Percentiles rank a stretch among this genome's conserved stretches.
Conservation (phyloP, 2,797 vertebrate genomes). For the Cottoperca gobio region DNA sequence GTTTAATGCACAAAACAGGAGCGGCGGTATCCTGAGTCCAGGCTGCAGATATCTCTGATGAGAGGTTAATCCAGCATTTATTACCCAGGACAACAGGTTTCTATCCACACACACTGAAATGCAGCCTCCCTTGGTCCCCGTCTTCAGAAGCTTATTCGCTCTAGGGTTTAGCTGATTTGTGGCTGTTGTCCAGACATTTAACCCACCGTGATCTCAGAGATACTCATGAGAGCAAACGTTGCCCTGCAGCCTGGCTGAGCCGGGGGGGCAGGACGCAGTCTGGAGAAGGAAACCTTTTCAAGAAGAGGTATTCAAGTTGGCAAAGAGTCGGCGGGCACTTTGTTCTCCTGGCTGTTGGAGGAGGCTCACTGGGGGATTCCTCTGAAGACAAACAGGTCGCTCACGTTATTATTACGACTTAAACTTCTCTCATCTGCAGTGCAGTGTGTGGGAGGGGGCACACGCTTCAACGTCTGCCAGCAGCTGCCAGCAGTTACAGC, state of each 20-base stretch:
- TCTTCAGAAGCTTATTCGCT: constrained; percentile 33
- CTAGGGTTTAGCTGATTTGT: constrained; percentile 50
- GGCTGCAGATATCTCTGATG: constrained; percentile 64
- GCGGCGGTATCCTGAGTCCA: constrained; percentile 37
- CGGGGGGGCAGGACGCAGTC: constrained; percentile 43
- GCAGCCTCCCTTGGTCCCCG: constrained; percentile 4
- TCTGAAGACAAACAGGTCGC: constrained; percentile 38
- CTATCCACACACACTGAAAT: constrained; percentile 36
- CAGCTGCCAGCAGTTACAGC: constrained; percentile 52
- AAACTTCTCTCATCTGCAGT: constrained; percentile 35
- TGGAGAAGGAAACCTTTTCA: constrained; percentile 47
- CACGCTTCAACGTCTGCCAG: constrained; percentile 52
- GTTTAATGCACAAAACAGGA: constrained; percentile 79
- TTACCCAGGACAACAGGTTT: constrained; percentile 35
- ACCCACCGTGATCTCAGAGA: constrained; percentile 61
- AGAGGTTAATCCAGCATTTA: constrained; percentile 74
- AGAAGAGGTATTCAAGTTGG: constrained; percentile 59
- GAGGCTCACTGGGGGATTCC: constrained; percentile 50
- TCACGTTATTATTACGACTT: constrained; percentile 46
- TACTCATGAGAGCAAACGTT: constrained; percentile 51
- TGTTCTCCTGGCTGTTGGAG: constrained; percentile 52
- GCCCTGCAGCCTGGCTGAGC: constrained; percentile 48
- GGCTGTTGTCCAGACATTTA: constrained; percentile 60
- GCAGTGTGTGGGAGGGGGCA: constrained; percentile 49
- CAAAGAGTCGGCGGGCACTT: constrained; percentile 44